Conservation (phyloP, 2,113 vertebrate species). For the Centrocercus urophasianus region DNA sequence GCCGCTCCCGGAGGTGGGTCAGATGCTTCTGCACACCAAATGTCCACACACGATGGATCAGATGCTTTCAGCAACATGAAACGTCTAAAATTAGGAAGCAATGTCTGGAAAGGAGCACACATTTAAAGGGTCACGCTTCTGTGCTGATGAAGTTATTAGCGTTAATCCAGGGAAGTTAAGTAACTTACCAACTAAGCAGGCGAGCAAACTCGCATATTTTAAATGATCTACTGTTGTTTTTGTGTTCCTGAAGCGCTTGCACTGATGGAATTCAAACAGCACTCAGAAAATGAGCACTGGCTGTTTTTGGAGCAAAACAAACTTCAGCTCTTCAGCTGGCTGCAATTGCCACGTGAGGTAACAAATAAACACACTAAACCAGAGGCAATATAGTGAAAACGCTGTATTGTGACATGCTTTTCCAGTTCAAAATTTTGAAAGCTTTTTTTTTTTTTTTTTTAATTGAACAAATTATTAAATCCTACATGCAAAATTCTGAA, state of each 20-base stretch:
- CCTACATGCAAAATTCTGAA: slow-evolving; percentile 89
- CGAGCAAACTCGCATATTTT: slow-evolving; percentile 59
- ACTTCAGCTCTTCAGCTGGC: slow-evolving; percentile 7
- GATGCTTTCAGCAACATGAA: slow-evolving; percentile 90
- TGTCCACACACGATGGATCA: slow-evolving; percentile 76
- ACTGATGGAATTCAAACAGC: slow-evolving; percentile 22
- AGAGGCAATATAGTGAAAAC: slow-evolving; percentile 78
- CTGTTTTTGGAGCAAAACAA: slow-evolving; percentile 38
- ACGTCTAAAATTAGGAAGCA: slow-evolving; percentile 84
- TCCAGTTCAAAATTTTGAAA: slow-evolving; percentile 82
- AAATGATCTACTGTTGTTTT: slow-evolving; percentile 49
- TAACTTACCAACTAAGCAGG: slow-evolving; percentile 70
- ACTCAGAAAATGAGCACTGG: not conserved
- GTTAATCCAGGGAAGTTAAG: slow-evolving; percentile 69
- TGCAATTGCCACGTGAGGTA: slow-evolving; percentile 26
- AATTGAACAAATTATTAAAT: slow-evolving; percentile 86
- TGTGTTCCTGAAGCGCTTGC: slow-evolving; percentile 11
- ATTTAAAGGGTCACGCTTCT: slow-evolving; percentile 66
- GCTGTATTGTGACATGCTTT: slow-evolving; percentile 83
- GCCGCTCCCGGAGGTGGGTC: slow-evolving; percentile 76
- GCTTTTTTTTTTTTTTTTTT: slow-evolving; percentile 70
- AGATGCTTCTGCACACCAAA: slow-evolving; percentile 82
- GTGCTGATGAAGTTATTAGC: slow-evolving; percentile 60
- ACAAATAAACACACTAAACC: slow-evolving; percentile 79
- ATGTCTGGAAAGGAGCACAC: slow-evolving; percentile 70